Evolutionary conservation across 2,888 invertebrate species (phyloP).

Genomic region (Leptopilina drosophilae): DNA sequence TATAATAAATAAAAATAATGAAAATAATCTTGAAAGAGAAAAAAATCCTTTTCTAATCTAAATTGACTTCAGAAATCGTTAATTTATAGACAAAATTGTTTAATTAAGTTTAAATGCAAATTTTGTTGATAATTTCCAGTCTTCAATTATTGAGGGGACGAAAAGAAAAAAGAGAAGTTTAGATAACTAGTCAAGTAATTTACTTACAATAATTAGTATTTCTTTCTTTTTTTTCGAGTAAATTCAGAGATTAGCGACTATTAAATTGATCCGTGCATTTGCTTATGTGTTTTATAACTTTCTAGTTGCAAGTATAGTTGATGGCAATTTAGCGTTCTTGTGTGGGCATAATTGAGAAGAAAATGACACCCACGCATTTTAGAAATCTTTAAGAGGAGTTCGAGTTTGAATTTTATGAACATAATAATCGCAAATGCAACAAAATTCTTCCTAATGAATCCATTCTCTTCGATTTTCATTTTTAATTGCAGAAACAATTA

Average conservation of each 20-base stretch:
- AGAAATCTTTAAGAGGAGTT: conserved; percentile 59
- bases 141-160: too few relatives aligned
- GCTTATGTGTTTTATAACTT: conserved; percentile 56
- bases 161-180: too few relatives aligned
- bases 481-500: background rate
- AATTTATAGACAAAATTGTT: too few relatives aligned
- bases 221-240: too few relatives aligned
- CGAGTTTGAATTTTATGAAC: conserved; percentile 42
- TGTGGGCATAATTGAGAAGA: conserved; percentile 56
- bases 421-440: conserved; percentile 13
- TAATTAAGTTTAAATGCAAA: too few relatives aligned
- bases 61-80: too few relatives aligned
- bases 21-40: too few relatives aligned
- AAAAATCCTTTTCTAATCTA: too few relatives aligned
- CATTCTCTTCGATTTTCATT: background rate
- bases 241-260: background rate
- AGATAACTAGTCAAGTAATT: too few relatives aligned
- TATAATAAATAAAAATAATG: too few relatives aligned
- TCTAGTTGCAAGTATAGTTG: conserved; percentile 44
- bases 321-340: conserved; percentile 34
- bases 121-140: too few relatives aligned
- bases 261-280: conserved; percentile 15
- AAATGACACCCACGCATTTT: conserved; percentile 60
- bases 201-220: too few relatives aligned
- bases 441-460: conserved; percentile 29